A percentile compares a stretch with the other conserved stretches of the same genome.
These are phyloP conservation scores for Bombus pascuorum DNA, from an alignment of 1,140 invertebrate genomes.

Conservation along the genomic window DNA sequence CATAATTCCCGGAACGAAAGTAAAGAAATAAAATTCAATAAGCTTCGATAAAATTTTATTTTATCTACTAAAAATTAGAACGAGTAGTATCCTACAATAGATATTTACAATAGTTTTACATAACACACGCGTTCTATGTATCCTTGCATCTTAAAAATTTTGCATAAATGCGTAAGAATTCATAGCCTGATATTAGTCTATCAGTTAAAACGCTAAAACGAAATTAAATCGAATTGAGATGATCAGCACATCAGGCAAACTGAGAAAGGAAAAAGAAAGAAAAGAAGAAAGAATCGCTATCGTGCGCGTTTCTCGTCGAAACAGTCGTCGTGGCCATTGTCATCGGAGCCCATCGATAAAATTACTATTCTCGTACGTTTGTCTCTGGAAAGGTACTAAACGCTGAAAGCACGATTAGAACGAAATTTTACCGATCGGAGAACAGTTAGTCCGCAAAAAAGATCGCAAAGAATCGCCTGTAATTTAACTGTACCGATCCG, in stretches of 20 bases:
- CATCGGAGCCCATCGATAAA: neutral
- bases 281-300: neutral
- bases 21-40: no score
- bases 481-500: constrained; percentile 16
- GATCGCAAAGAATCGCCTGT: constrained; percentile 5
- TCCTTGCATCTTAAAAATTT: neutral
- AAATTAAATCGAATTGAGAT: neutral
- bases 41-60: no score
- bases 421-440: neutral
- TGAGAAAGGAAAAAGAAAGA: neutral
- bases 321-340: neutral
- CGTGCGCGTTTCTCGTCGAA: neutral
- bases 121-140: neutral
- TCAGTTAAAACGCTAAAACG: neutral
- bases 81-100: no score
- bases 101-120: no score
- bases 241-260: neutral
- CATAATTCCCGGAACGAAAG: no score
- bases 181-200: neutral
- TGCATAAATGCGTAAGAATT: neutral
- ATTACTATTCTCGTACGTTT: constrained; percentile 17
- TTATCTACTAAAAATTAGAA: no score
- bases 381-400: constrained; percentile 3
- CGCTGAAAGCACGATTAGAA: constrained; percentile 13
- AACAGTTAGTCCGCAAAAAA: neutral